These are phyloP conservation scores for Eilema depressum DNA, from an alignment of 2,888 invertebrate genomes.

Conservation along the genomic window DNA sequence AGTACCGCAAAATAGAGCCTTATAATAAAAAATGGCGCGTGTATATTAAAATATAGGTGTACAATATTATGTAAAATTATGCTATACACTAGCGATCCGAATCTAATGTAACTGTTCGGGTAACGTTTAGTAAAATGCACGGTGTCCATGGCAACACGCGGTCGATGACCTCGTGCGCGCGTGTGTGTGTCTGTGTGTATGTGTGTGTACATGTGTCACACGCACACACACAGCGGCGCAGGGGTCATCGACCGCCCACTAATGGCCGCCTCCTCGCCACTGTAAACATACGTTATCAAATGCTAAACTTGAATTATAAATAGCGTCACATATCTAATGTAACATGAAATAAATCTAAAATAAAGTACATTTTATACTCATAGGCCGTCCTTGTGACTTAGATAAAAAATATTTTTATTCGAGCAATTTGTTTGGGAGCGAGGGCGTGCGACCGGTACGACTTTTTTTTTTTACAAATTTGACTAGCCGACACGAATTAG, in stretches of 20 bases:
- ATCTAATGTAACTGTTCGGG: slow-evolving; percentile 79
- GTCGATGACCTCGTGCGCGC: slow-evolving; percentile 34
- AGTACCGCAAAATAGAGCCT: slow-evolving; percentile 41
- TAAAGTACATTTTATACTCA: slow-evolving; percentile 71
- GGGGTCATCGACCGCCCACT: slow-evolving; percentile 61
- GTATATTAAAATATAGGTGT: slow-evolving; percentile 65
- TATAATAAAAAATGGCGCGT: slow-evolving; percentile 66
- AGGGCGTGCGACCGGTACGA: slow-evolving; percentile 41
- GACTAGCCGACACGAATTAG: slow-evolving; percentile 84
- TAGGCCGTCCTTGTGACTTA: slow-evolving; percentile 83
- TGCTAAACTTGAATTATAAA: slow-evolving; percentile 76
- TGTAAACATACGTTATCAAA: slow-evolving; percentile 66
- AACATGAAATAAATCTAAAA: slow-evolving; percentile 65
- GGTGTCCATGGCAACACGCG: slow-evolving; percentile 60
- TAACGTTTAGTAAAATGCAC: slow-evolving; percentile 74
- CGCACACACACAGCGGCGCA: slow-evolving; percentile 33
- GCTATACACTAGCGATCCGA: slow-evolving; percentile 80
- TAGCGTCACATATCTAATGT: slow-evolving; percentile 61
- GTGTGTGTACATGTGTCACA: background rate
- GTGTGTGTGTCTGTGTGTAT: slow-evolving; percentile 6
- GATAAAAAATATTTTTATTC: slow-evolving; percentile 59
- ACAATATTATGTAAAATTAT: slow-evolving; percentile 71
- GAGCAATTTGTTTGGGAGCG: slow-evolving; percentile 43
- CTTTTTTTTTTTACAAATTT: slow-evolving; percentile 55
- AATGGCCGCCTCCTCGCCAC: slow-evolving; percentile 63